A percentile compares a stretch with the other conserved stretches of the same genome.
phyloP scores from a whole-genome alignment of 2,113 vertebrate species.

The Colinus virginianus region DNA sequence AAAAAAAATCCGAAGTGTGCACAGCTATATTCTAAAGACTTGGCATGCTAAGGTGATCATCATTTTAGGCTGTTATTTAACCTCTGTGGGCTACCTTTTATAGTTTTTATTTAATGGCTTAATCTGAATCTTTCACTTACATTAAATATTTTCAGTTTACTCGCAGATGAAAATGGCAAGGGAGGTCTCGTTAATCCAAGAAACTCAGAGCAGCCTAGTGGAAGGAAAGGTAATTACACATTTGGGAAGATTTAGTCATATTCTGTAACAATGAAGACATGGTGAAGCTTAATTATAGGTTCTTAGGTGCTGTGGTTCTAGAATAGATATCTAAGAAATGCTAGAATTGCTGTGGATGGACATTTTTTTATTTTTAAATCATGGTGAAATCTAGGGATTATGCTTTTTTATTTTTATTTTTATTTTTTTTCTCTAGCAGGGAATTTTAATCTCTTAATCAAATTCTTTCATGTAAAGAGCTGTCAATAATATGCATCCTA shows the following conservation, averaged over 20 bases:
- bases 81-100: background rate
- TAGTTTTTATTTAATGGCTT: background rate
- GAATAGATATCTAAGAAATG: background rate
- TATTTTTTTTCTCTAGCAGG: background rate
- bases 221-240: background rate
- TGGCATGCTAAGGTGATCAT: background rate
- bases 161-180: background rate
- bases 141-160: background rate
- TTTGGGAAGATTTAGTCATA: background rate
- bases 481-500: background rate
- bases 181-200: background rate
- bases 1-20: background rate
- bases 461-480: background rate
- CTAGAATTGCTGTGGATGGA: background rate
- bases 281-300: background rate
- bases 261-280: background rate
- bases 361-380: background rate
- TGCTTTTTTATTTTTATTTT: background rate
- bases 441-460: conserved; percentile 27
- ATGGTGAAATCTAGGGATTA: background rate
- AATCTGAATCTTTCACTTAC: background rate
- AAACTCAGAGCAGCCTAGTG: background rate
- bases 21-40: background rate
- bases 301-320: background rate
- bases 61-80: background rate